Base-by-base conservation (phyloP, 2,797 vertebrate species). In the Galagoides demidoff region DNA sequence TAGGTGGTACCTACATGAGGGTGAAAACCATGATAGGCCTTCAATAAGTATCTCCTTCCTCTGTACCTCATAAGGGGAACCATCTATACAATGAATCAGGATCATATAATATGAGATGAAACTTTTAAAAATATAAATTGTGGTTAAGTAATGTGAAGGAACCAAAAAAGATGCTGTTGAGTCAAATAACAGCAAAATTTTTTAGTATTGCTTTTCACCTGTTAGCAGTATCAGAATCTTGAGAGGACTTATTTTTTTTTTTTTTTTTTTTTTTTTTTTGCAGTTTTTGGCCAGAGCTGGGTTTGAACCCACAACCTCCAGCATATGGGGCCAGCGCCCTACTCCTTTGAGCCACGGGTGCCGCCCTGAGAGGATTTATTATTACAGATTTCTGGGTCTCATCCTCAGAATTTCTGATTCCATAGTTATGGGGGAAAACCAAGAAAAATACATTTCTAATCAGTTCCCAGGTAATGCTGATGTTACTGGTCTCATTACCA, bases 121-220 rank as follows among this genome's bases (percentile, higher is more conserved):
- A 94, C 23, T 20, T 68, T 82, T 39, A 81, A 76, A 84, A 85
- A 86, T n/a, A 88, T 61, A 93, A 89, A 89, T 34, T 94, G 34
- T 89, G 31, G 23, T 49, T 49, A 92, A 86, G 39, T 66, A 17
- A 5, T 76, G 39, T 71, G 59, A 92, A 90, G 49, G n/a, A 78
- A 93, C 16, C 11, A 79, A 90, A 71, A 63, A 63, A 27, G 73
- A 31, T 64, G 12, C 34, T 70, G 34, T 2, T 87, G 27, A 90
- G 27, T 79, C 92, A 29, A 77, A 49, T n/a, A 89, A 23, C 27
- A 82, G 23, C 70, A 7, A 78, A 29, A 88, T 82, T 93, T 92
- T 79, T 39, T 85, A 76, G 34, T 37, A 88, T 43, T 81, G 43
- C 13, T 87, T 94, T 57, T 91, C 89, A 92, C 39, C 59, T 73